A percentile compares a stretch with the other conserved stretches of the same genome.
phyloP scores from a whole-genome alignment of 2,888 invertebrate genomes.

The Cylindroiulus punctatus region DNA sequence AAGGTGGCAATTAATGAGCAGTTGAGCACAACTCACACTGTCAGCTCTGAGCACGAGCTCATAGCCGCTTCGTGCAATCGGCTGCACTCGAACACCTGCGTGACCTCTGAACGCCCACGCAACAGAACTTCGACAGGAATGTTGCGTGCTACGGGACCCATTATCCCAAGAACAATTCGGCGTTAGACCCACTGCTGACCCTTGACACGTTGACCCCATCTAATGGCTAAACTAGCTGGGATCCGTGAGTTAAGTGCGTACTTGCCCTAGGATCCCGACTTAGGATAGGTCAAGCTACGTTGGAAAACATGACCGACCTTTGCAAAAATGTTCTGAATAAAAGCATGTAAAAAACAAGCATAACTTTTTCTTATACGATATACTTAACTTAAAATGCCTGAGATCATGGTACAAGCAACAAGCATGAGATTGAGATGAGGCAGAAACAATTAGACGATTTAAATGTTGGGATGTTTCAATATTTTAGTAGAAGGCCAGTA shows the following conservation, averaged over 20 bases:
- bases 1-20: constrained; percentile 28
- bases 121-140: not conserved
- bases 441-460: too few species aligned
- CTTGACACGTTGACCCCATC: not conserved
- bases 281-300: not conserved
- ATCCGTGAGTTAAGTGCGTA: not conserved
- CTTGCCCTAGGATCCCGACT: not conserved
- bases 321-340: too few species aligned
- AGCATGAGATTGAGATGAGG: too few species aligned
- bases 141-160: not conserved
- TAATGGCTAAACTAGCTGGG: not conserved
- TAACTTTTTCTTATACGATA: too few species aligned
- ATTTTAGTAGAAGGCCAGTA: too few species aligned
- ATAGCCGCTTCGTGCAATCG: not conserved
- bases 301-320: too few species aligned
- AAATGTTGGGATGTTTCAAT: too few species aligned
- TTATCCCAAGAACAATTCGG: not conserved
- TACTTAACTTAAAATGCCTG: too few species aligned
- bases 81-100: not conserved
- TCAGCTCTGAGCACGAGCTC: not conserved
- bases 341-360: too few species aligned
- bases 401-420: too few species aligned
- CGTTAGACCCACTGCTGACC: not conserved
- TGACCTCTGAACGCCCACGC: not conserved
- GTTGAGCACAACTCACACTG: constrained; percentile 34